phyloP scores from a whole-genome alignment of 2,888 invertebrate genomes.

The Drosophila quinaria region DNA sequence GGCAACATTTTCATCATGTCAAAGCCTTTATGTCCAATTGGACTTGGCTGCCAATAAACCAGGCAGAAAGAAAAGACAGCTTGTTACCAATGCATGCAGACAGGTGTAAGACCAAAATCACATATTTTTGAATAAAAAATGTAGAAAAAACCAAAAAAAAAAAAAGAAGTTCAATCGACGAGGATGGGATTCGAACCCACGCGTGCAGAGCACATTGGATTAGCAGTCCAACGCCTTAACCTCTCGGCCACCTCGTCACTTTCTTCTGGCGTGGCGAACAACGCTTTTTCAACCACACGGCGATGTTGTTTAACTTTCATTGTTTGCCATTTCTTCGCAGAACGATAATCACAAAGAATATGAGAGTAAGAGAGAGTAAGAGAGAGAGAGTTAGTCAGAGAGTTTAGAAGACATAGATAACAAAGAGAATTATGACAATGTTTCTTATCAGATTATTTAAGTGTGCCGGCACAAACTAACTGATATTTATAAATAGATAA shows the following conservation, averaged over 20 bases:
- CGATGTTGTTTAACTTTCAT: conserved; percentile 2
- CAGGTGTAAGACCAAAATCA: conserved; percentile 36
- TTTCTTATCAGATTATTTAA: conserved; percentile 46
- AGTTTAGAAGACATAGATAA: conserved; percentile 6
- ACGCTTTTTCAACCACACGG: conserved; percentile 12
- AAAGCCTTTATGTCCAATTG: conserved; percentile 52
- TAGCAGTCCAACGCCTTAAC: conserved; percentile 95
- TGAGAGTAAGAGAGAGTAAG: neutral
- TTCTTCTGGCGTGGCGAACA: conserved; percentile 14
- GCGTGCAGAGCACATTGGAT: conserved; percentile 94
- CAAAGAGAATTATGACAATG: conserved; percentile 11
- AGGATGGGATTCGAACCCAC: conserved; percentile 94
- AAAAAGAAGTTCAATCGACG: conserved; percentile 86
- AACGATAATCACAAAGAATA: conserved; percentile 13
- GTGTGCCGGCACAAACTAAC: conserved; percentile 32
- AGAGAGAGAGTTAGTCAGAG: neutral
- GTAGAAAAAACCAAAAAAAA: neutral
- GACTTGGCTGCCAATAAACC: conserved; percentile 17
- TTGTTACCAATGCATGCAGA: conserved; percentile 1
- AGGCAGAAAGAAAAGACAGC: neutral
- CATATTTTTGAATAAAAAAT: conserved; percentile 4
- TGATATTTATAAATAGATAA: conserved; percentile 12
- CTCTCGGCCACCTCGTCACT: conserved; percentile 93
- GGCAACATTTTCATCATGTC: conserved; percentile 57
- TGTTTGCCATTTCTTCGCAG: conserved; percentile 10